Evolutionary conservation across 2,888 invertebrate species (phyloP).

Genomic region (Biston betularia): DNA sequence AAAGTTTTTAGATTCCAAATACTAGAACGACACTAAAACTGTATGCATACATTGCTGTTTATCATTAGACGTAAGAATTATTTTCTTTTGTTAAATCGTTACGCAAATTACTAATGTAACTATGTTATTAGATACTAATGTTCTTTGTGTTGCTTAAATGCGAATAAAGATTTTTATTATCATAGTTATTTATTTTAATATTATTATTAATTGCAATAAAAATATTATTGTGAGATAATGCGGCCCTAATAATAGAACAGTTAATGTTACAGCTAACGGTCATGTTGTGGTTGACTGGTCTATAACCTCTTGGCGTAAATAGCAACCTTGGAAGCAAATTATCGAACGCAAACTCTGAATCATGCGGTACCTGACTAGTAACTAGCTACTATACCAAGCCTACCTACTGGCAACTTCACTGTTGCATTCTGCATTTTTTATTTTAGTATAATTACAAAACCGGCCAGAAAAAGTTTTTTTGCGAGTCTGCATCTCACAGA

Average conservation of each 20-base stretch:
- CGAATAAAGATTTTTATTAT: too few relatives aligned
- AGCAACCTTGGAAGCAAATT: constrained; percentile 40
- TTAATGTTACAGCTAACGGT: constrained; percentile 35
- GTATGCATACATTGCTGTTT: too few relatives aligned
- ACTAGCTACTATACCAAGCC: neutral
- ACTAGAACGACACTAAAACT: too few relatives aligned
- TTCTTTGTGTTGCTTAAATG: too few relatives aligned
- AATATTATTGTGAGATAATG: neutral
- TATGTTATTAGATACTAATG: too few relatives aligned
- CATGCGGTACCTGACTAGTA: constrained; percentile 10
- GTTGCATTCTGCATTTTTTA: neutral
- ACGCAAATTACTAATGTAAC: neutral
- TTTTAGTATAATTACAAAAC: neutral
- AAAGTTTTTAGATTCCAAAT: too few relatives aligned
- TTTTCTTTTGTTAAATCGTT: too few relatives aligned
- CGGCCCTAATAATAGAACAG: constrained; percentile 32
- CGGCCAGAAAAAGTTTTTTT: too few relatives aligned
- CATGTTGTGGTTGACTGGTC: constrained; percentile 39
- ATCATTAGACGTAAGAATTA: too few relatives aligned
- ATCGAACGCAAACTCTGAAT: constrained; percentile 34
- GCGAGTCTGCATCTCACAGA: too few relatives aligned
- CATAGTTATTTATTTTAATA: too few relatives aligned
- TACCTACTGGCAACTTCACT: neutral
- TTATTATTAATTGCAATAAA: neutral
- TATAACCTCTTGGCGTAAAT: constrained; percentile 36